Evolutionary conservation across 2,888 invertebrate species (phyloP).

Genomic region (Agonopterix subpropinquella): DNA sequence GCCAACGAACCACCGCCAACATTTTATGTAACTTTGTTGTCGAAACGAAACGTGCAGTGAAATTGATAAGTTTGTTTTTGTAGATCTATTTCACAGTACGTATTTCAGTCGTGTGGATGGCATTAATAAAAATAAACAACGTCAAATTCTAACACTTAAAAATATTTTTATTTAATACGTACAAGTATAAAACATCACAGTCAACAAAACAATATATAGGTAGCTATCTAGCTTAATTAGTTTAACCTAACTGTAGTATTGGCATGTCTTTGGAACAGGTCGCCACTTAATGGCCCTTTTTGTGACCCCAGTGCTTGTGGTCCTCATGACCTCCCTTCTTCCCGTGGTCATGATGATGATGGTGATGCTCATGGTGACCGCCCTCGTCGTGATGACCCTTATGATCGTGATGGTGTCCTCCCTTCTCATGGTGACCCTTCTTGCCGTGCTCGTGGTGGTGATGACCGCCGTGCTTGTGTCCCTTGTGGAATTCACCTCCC

Average conservation of each 20-base stretch:
- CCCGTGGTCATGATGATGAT: slow-evolving; percentile 83
- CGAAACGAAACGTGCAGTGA: slow-evolving; percentile 57
- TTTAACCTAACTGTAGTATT: slow-evolving; percentile 39
- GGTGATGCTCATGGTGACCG: slow-evolving; percentile 86
- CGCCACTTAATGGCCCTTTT: slow-evolving; percentile 65
- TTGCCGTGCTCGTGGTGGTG: slow-evolving; percentile 88
- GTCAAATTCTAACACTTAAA: slow-evolving; percentile 12
- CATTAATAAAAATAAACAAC: background rate
- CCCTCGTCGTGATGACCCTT: slow-evolving; percentile 87
- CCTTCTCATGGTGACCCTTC: slow-evolving; percentile 87
- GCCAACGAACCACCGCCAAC: slow-evolving; percentile 59
- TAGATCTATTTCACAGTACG: slow-evolving; percentile 22
- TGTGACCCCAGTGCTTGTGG: slow-evolving; percentile 87
- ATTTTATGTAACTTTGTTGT: slow-evolving; percentile 70
- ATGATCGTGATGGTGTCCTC: slow-evolving; percentile 86
- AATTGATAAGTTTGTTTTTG: slow-evolving; percentile 52
- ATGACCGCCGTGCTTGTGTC: slow-evolving; percentile 85
- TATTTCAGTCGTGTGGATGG: slow-evolving; percentile 1
- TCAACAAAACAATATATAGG: slow-evolving; percentile 29
- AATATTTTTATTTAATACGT: slow-evolving; percentile 31
- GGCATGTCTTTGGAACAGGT: slow-evolving; percentile 20
- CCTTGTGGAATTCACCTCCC: slow-evolving; percentile 87
- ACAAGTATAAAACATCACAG: slow-evolving; percentile 38
- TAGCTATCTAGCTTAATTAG: slow-evolving; percentile 38
- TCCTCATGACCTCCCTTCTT: slow-evolving; percentile 89